Base-by-base conservation (phyloP, 1,140 invertebrate genomes). In the Drosophila funebris region DNA sequence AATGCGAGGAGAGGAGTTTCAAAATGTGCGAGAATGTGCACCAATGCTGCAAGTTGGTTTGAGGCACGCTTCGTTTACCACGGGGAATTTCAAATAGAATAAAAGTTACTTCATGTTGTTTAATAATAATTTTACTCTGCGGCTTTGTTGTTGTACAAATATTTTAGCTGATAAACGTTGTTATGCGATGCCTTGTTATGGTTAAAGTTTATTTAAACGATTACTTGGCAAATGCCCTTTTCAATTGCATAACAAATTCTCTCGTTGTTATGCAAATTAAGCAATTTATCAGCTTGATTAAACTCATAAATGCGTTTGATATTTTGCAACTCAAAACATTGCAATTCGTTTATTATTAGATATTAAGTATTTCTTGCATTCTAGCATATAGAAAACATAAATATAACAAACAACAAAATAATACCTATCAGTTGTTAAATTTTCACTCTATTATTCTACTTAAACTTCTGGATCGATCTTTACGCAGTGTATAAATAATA, bases 21-120 rank as follows among this genome's bases (percentile, higher is more conserved):
- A 31, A 63, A 66, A 58, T 72, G 69, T 72, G 69, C 61, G 52
- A 71, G 68, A 79, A 73, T 80, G 80, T 73, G 60, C 68, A 76
- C 46, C 60, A 52, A 76, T 71, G 66, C 80, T 80, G 77, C 46
- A 67, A 44, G 53, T 43, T 57, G 53, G 33, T 41, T 76, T 69
- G 60, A 46, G 77, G 73, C 81, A 84, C 69, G 77, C 81, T 87
- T 87, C 69, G 81, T 52, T 85, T 73, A 61, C 81, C 76, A 69
- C 60, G 36, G 46, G 33, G 57, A 87, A 85, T 79, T 74, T 74
- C 64, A 77, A 85, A 84, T 77, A 85, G 77, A 87, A 85, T 81
- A 70, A 76, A 77, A 84, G 73, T 81, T 63, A 69, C 61, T 66
- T 76, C 29, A 70, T 76, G 73, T 76, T 71, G 39, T 72, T 61